These are phyloP conservation scores for Brachionus sp. DNA, from an alignment of 1,140 invertebrate species.

Conservation along the genomic window DNA sequence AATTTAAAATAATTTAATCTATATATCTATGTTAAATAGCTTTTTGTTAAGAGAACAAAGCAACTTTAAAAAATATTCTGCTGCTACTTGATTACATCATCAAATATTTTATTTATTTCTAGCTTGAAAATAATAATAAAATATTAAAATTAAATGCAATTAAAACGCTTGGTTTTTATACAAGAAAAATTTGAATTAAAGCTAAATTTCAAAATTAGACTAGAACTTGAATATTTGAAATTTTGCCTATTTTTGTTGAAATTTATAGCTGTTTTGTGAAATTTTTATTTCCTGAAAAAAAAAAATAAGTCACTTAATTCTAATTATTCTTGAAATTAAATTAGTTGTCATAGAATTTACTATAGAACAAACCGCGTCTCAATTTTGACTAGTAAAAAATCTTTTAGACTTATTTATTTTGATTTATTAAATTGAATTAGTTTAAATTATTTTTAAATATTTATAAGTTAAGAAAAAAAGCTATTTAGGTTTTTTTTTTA, in stretches of 20 bases:
- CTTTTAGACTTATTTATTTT: too few species aligned
- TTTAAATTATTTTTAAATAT: too few species aligned
- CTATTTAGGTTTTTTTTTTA: too few species aligned
- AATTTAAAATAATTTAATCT: background rate
- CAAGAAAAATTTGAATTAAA: background rate
- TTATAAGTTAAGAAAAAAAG: too few species aligned
- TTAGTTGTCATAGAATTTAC: background rate
- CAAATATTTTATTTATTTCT: background rate
- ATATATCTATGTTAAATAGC: background rate
- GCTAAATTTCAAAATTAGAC: background rate
- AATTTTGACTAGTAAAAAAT: too few species aligned
- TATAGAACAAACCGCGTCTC: too few species aligned
- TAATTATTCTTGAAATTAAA: background rate
- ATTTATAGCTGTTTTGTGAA: background rate
- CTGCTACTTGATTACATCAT: conserved; percentile 1
- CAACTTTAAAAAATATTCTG: background rate
- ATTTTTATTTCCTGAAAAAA: background rate
- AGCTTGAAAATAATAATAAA: background rate
- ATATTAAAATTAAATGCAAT: background rate
- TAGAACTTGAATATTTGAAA: background rate
- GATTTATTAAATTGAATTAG: too few species aligned
- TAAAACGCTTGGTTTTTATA: background rate
- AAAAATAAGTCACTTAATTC: background rate
- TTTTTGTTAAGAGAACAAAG: background rate
- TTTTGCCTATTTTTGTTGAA: background rate